Base-by-base conservation (phyloP, 2,888 invertebrate species). In the Eilema depressum region DNA sequence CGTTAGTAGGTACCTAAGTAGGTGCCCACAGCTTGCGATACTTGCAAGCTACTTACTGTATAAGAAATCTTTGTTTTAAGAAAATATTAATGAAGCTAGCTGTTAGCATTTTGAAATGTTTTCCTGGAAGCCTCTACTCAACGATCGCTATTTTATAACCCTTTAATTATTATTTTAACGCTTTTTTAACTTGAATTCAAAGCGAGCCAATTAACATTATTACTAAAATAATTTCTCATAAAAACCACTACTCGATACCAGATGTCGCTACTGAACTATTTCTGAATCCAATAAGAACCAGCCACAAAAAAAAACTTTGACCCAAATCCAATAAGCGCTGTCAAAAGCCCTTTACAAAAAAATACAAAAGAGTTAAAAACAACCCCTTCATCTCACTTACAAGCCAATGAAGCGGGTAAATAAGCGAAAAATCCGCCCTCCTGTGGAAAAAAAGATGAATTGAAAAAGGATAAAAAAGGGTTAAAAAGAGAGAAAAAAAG, bases 331-430 rank as follows among this genome's bases (percentile, higher is more conserved):
- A 90, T 90, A 90, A 87, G 80, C 77, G 73, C 77, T 78, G 80
- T 80, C 78, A 80, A 83, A 84, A 83, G 82, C 79, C 77, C 78
- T 81, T 84, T 83, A n/a, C 74, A 77, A 79, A 83, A 91, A 84
- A 91, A 89, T 86, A 89, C 85, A 90, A 88, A 88, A 89, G 83
- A 83, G 82, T 76, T 77, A 82, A 86, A 88, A 86, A 86, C 86
- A 85, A 89, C 81, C 93, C 93, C 92, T 69, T 73, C 72, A 88
- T 92, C 92, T 94, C 95, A 92, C 93, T 94, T 93, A 92, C 93
- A 89, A 94, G 93, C 93, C 95, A 95, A 95, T 95, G 95, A 94
- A 93, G 94, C 93, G 93, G 88, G 93, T 92, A 93, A 94, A 95
- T 93, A 94, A 92, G 92, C 93, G 93, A 94, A 93, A 95, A 95